Evolutionary conservation across 2,888 invertebrate species (phyloP), one percentile per base, ranked within the genome.

Genomic region (Sminthurinus aureus): DNA sequence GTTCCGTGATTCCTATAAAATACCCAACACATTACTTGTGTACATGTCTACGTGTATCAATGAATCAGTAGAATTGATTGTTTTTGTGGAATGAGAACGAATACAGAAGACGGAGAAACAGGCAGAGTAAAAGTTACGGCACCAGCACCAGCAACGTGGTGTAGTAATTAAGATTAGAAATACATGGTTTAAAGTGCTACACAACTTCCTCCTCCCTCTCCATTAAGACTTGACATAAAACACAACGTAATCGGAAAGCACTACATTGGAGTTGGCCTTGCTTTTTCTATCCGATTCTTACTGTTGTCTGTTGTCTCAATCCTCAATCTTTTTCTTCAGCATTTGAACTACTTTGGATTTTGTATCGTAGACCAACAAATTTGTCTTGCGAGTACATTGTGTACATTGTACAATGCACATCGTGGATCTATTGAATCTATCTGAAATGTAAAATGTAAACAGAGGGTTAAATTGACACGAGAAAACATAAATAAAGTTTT

Each of bases 151-250:
- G 9, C 20, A 26, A 22, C 24, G 71, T 71, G 71, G 24, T 71
- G 71, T 9, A 71, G 71, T 71, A 71, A 71, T 71, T 71, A 71
- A 71, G 71, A 71, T 71, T 71, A 71, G 24, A 71, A 3, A 13
- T 9, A 71, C 22, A 71, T 71, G 71, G 71, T 71, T 71, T 71
- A 71, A 71, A 71, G 71, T 71, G 71, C 71, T 18, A 9, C 15
- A 58, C 4, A 38, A 38, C 38, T 38, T 38, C 1, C 58, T 58
- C 58, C 58, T 58, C 58, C 58, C 24, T 71, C 26, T 20, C 71
- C 71, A 20, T 71, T 24, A 71, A 71, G 22, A 58, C 69, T 69
- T n/a, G 13, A 71, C 71, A 71, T 71, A 71, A 71, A 71, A 38
- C 38, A 71, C 24, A 71, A 71, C 24, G 24, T 71, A 26, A 26